Evolutionary conservation across 2,113 vertebrate species (phyloP), one percentile per base, ranked within the genome.

Genomic region (Solenodon paradoxus): DNA sequence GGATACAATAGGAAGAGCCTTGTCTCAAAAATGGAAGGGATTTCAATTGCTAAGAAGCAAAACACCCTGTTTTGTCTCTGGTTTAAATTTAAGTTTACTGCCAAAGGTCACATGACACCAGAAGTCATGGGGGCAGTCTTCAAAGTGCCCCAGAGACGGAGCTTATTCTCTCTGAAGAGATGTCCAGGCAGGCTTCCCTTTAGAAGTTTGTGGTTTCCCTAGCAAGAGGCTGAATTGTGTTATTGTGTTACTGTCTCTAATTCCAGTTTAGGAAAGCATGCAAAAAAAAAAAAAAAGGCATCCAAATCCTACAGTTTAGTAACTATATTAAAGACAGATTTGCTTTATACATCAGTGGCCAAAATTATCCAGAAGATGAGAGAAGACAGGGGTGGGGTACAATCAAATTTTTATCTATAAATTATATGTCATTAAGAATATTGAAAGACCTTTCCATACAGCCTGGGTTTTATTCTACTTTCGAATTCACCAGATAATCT

Each of bases 321-420:
- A 95, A 85, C 78, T 96, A 78, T 94, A 97, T 93, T 96, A 83
- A 97, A 97, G 95, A 96, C 91, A 90, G 81, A 96, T 92, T 96
- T 92, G 26, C 81, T 95, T 84, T 90, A 68, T 88, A 94, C 85
- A 51, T 82, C 66, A 90, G 47, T 78, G 51, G 38, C 61, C 66
- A 94, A 90, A 85, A 82, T 94, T 49, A 75, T 89, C 32, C 7
- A 81, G 79, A 96, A 86, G 79, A 87, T 74, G 69, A 96, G 88
- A 94, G 51, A 72, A 91, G 61, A 74, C 32, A 91, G 57, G 92
- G 72, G 68, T 86, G 45, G 30, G 69, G 16, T 30, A 55, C 47
- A 94, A 82, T 12, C 9, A 66, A 61, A 93, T 59, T 51, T 92
- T 38, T 85, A 42, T 64, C 47, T 90, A 72, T 16, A 69, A 63